These are phyloP conservation scores for Nysson spinosus DNA, from an alignment of 2,888 invertebrate genomes.

Conservation along the genomic window DNA sequence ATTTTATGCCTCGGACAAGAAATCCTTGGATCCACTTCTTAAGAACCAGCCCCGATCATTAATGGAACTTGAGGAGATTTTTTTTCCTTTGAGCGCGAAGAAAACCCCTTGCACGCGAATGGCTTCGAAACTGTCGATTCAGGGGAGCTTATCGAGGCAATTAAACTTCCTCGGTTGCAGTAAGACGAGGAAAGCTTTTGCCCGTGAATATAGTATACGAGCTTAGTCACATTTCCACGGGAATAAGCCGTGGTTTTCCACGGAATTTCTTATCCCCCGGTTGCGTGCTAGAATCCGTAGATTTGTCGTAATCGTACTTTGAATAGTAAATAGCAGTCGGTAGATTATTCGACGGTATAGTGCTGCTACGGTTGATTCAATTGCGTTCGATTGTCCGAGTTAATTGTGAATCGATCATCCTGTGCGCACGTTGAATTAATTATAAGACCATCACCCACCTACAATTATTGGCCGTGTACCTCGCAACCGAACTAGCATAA, in stretches of 20 bases:
- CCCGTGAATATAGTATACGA: constrained; percentile 20
- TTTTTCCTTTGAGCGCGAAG: constrained; percentile 14
- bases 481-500: constrained; percentile 4
- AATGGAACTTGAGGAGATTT: constrained; percentile 17
- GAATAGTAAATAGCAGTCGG: constrained; percentile 14
- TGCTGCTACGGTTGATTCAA: constrained; percentile 15
- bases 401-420: constrained; percentile 44
- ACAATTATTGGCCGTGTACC: constrained; percentile 42
- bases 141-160: constrained; percentile 54
- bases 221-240: background rate
- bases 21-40: too few species aligned
- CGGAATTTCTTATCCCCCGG: constrained; percentile 29
- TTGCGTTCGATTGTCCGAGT: constrained; percentile 35
- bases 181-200: constrained; percentile 22
- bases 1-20: too few species aligned
- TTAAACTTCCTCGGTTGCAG: constrained; percentile 48
- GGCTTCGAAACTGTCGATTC: constrained; percentile 55
- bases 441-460: constrained; percentile 48
- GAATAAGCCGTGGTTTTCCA: constrained; percentile 14
- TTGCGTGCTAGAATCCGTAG: too few species aligned
- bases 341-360: constrained; percentile 8
- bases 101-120: constrained; percentile 22
- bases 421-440: constrained; percentile 57
- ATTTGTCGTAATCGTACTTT: too few species aligned
- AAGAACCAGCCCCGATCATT: too few species aligned